phyloP scores from a whole-genome alignment of 2,797 vertebrate species.

The Schizothorax lantsangensis region DNA sequence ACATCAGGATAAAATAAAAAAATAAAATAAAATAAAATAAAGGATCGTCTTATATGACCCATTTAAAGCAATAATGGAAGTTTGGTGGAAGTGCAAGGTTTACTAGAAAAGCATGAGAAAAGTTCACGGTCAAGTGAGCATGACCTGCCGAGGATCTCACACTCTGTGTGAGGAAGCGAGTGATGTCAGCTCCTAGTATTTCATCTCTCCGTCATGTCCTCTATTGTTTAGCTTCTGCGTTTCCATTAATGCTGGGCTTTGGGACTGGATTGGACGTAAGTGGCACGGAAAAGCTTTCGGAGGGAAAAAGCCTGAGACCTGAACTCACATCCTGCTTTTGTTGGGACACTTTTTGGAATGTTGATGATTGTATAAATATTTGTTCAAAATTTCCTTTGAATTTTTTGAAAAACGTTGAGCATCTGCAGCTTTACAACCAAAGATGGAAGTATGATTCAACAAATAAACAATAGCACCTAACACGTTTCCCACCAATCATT shows the following conservation, averaged over 20 bases:
- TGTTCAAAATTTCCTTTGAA: constrained; percentile 67
- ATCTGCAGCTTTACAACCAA: constrained; percentile 51
- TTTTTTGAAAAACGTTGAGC: constrained; percentile 54
- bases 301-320: constrained; percentile 61
- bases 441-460: constrained; percentile 45
- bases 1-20: not conserved
- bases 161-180: constrained; percentile 67
- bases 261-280: constrained; percentile 55
- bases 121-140: constrained; percentile 49
- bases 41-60: not conserved
- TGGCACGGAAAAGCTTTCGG: constrained; percentile 61
- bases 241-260: constrained; percentile 64
- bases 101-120: constrained; percentile 33
- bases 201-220: constrained; percentile 59
- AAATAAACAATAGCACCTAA: constrained; percentile 38
- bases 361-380: constrained; percentile 72
- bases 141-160: constrained; percentile 55
- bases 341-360: constrained; percentile 73
- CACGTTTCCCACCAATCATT: constrained; percentile 21
- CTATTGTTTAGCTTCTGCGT: constrained; percentile 69
- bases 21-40: not conserved
- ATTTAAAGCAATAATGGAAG: not conserved
- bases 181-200: constrained; percentile 68
- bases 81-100: not conserved
- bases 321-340: constrained; percentile 80